These are phyloP conservation scores for Callyntrura guangdongensis DNA, from an alignment of 2,888 invertebrate genomes.

Conservation along the genomic window DNA sequence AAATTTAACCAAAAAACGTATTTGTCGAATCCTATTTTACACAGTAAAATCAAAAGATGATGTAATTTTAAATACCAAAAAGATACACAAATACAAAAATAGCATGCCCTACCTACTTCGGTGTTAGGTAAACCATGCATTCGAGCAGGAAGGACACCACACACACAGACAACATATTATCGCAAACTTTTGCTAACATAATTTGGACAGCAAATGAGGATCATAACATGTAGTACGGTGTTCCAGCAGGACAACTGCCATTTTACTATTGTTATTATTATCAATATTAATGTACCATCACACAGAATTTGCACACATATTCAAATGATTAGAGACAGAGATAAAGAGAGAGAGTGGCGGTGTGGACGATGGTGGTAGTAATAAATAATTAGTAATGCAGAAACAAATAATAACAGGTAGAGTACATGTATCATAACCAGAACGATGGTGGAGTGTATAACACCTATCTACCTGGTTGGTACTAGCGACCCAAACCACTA, in stretches of 20 bases:
- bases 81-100: too few species aligned
- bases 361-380: not conserved
- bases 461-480: not conserved
- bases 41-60: too few species aligned
- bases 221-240: not conserved
- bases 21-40: too few species aligned
- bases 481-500: not conserved
- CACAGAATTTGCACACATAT: not conserved
- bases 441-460: not conserved
- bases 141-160: too few species aligned
- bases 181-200: too few species aligned
- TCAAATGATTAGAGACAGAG: not conserved
- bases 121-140: too few species aligned
- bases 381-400: conserved; percentile 33
- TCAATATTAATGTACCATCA: conserved; percentile 39
- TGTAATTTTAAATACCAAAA: too few species aligned
- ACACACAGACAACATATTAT: not conserved
- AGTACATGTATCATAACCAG: not conserved
- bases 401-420: conserved; percentile 5
- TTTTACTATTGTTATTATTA: conserved; percentile 12
- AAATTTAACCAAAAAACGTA: too few species aligned
- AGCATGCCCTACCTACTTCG: too few species aligned
- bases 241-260: conserved; percentile 2
- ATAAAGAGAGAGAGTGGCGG: not conserved
- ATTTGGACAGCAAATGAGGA: not conserved